Base-by-base conservation (phyloP, 2,888 invertebrate species). In the Esperia sulphurella region DNA sequence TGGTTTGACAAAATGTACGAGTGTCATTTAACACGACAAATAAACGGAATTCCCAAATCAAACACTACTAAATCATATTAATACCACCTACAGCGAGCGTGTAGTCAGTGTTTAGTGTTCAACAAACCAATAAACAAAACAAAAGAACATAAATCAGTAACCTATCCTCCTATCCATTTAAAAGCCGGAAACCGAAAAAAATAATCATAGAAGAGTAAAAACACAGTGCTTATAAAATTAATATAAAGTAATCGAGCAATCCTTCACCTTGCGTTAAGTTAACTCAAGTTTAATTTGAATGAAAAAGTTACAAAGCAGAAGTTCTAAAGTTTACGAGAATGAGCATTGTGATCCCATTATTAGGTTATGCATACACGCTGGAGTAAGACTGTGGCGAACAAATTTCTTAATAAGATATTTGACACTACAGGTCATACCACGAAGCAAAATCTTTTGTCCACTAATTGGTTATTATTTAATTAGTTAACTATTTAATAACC, bases 131-230 rank as follows among this genome's bases (percentile, higher is more conserved):
- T 43, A 43, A 31, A 43, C 31, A 31, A 43, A 21, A 33, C 41
- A n/a, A n/a, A 10, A 29, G 10, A 41, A 28, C 41, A 41, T 41
- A 41, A 41, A 41, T 41, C 41, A 41, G 41, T 50, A 50, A 46
- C 46, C 43, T 45, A 50, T 43, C 29, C 28, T 39, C 14, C 37
- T 43, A 35, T 45, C 45, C 43, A 43, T 33, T 46, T 29, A 35
- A 46, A 30, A 45, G 40, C 43, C 33, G 46, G 46, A 46, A 50
- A 37, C 46, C 8, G 33, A 28, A 43, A 38, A 14, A 42, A 38
- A 49, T 45, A 28, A 40, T 35, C 13, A 13, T 39, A 8, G 8
- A 39, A 14, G 13, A 7, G 13, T 14, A 39, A 7, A 29, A 9
- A 10, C n/a, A 41, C 10, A 29, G 10, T 7, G n/a, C 14, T 28